Percentiles rank a stretch among this genome's conserved stretches.
These are phyloP conservation scores for Pagrus major DNA, from an alignment of 2,113 vertebrate species.

Conservation along the genomic window DNA sequence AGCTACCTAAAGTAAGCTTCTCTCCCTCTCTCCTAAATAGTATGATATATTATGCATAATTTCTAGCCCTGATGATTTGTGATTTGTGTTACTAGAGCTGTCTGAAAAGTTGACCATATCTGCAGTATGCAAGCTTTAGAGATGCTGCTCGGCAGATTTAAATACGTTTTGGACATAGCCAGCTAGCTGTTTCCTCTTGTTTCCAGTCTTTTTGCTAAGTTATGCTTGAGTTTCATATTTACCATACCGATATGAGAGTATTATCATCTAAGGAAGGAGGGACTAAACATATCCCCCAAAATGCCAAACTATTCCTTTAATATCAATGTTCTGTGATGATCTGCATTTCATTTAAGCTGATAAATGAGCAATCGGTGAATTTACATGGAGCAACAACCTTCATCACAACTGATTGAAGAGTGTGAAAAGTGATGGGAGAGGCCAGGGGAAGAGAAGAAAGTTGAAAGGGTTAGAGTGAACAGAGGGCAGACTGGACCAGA, in stretches of 20 bases:
- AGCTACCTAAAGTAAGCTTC: too few relatives aligned
- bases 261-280: too few relatives aligned
- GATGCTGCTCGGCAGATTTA: background rate
- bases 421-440: background rate
- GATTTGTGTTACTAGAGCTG: background rate
- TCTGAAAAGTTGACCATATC: background rate
- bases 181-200: too few relatives aligned
- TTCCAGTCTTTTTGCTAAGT: too few relatives aligned
- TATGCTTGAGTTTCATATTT: too few relatives aligned
- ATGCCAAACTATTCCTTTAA: too few relatives aligned
- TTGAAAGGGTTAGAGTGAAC: conserved; percentile 10
- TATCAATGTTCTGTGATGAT: background rate
- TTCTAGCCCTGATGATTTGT: background rate
- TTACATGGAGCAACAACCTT: background rate
- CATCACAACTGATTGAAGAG: background rate
- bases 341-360: background rate
- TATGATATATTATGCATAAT: background rate
- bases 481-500: conserved; percentile 36
- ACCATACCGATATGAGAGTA: too few relatives aligned
- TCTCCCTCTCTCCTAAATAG: too few relatives aligned
- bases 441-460: background rate
- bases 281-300: too few relatives aligned
- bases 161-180: too few relatives aligned
- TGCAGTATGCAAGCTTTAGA: background rate
- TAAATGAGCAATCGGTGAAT: background rate